A percentile compares a stretch with the other conserved stretches of the same genome.
These are phyloP conservation scores for Thera britannica DNA, from an alignment of 2,888 invertebrate species.

Conservation along the genomic window DNA sequence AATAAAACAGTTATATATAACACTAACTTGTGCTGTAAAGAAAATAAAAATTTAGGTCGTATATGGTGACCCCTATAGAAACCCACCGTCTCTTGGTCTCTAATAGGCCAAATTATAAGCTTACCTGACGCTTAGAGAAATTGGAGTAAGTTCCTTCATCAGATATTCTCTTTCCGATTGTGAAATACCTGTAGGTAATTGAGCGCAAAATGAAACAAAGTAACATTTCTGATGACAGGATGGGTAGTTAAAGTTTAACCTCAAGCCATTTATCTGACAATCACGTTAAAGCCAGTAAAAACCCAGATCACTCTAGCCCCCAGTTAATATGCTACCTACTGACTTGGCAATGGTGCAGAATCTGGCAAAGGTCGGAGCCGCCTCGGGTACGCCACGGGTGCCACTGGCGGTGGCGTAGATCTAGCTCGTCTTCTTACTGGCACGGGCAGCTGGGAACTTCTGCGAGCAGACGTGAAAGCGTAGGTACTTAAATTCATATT, in stretches of 20 bases:
- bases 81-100: too few relatives aligned
- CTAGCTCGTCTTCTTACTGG: constrained; percentile 71
- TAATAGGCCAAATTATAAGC: constrained; percentile 32
- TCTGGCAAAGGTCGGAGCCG: constrained; percentile 74
- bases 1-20: too few relatives aligned
- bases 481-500: not conserved
- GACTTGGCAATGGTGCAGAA: constrained; percentile 78
- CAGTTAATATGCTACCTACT: constrained; percentile 22
- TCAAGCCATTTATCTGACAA: too few relatives aligned
- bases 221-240: not conserved
- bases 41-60: too few relatives aligned
- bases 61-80: too few relatives aligned
- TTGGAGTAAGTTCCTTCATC: constrained; percentile 63
- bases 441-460: constrained; percentile 74
- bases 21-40: too few relatives aligned
- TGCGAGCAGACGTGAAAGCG: constrained; percentile 35
- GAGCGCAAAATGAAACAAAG: not conserved
- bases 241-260: too few relatives aligned
- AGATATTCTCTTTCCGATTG: constrained; percentile 61
- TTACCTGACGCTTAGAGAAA: constrained; percentile 69
- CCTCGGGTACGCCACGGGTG: constrained; percentile 64
- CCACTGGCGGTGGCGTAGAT: constrained; percentile 74
- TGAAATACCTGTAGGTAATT: constrained; percentile 57
- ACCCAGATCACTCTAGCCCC: not conserved
- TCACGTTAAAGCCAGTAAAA: too few relatives aligned